Percentiles rank a stretch among this genome's conserved stretches.
Conservation (phyloP, 1,140 invertebrate species). For the Anadara kagoshimensis region DNA sequence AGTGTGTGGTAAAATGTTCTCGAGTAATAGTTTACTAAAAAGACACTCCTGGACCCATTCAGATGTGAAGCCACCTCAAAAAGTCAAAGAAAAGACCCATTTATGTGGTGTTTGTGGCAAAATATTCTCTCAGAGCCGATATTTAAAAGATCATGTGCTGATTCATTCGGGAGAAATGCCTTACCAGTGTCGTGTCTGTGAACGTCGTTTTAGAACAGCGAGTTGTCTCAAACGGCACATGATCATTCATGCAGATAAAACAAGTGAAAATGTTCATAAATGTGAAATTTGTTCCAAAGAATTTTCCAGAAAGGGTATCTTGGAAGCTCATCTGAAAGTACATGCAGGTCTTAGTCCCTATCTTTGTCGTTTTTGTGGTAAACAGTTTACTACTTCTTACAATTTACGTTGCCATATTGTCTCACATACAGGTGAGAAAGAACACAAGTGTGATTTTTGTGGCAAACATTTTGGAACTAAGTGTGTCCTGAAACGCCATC, state of each 20-base stretch:
- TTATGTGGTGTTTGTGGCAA: slow-evolving; percentile 14
- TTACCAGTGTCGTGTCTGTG: background rate
- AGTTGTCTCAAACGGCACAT: background rate
- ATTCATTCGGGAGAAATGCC: slow-evolving; percentile 15
- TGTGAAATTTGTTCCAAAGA: slow-evolving; percentile 5
- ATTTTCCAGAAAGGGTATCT: background rate
- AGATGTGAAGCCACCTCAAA: background rate
- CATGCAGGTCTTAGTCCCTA: background rate
- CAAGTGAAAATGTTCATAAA: background rate
- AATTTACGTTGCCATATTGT: no score
- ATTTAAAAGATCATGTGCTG: slow-evolving; percentile 2
- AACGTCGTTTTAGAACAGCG: background rate
- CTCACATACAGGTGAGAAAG: no score
- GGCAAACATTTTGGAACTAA: no score
- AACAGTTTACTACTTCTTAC: background rate
- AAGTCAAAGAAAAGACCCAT: background rate
- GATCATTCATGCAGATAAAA: background rate
- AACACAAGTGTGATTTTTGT: no score
- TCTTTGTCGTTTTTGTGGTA: background rate
- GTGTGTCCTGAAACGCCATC: no score
- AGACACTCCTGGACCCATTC: background rate
- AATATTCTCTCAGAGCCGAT: background rate
- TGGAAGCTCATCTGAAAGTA: background rate
- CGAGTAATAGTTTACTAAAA: background rate
- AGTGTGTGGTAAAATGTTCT: background rate